phyloP scores from a whole-genome alignment of 1,140 invertebrate genomes.

The Aphaenogaster rudis region DNA sequence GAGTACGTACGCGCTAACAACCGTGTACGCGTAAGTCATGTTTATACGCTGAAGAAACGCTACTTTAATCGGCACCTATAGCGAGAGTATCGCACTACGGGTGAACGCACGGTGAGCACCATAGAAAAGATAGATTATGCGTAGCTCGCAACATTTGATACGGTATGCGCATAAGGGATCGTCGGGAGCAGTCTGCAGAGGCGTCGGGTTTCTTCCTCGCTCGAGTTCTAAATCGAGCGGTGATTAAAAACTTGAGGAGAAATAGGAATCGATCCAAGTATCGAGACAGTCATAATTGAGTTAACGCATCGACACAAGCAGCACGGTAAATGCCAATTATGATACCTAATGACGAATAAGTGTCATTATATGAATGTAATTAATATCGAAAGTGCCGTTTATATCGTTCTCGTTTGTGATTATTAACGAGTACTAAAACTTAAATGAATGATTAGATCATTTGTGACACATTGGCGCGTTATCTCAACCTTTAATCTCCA shows the following conservation, averaged over 20 bases:
- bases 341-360: not conserved
- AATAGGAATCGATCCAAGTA: not conserved
- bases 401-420: not conserved
- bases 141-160: conserved; percentile 80
- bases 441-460: conserved; percentile 22
- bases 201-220: conserved; percentile 82
- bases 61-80: conserved; percentile 76
- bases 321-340: not conserved
- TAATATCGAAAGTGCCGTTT: not conserved
- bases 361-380: not conserved
- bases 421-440: not conserved
- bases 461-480: conserved; percentile 32
- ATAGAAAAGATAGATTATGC: conserved; percentile 80
- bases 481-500: conserved; percentile 25
- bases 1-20: conserved; percentile 53
- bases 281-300: not conserved
- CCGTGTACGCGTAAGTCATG: conserved; percentile 65
- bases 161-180: conserved; percentile 77
- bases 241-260: conserved; percentile 47
- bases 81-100: conserved; percentile 69
- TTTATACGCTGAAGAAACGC: conserved; percentile 68
- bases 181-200: conserved; percentile 81
- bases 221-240: conserved; percentile 62
- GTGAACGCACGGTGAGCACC: conserved; percentile 77
- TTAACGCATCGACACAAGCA: not conserved